Conservation (phyloP, 2,113 vertebrate species). For the Cacatua alba region DNA sequence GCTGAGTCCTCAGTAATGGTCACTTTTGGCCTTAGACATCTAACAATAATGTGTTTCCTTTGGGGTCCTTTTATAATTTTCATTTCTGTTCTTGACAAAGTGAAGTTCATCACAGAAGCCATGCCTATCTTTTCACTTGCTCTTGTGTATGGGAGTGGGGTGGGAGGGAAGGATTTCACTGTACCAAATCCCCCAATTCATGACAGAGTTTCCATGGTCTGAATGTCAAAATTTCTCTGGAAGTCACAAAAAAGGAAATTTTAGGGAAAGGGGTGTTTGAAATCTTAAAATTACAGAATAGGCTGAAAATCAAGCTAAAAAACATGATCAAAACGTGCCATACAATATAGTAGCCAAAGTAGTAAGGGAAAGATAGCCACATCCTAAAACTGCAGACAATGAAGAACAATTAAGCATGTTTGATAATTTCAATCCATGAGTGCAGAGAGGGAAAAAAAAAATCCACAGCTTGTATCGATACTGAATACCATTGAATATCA, state of each 20-base stretch:
- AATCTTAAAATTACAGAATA: neutral
- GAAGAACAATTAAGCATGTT: neutral
- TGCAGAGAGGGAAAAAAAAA: neutral
- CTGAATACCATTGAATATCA: neutral
- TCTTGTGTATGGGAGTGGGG: accelerated
- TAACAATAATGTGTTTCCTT: neutral
- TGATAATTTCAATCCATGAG: neutral
- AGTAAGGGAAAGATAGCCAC: neutral
- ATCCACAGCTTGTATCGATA: neutral
- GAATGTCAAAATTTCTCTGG: neutral
- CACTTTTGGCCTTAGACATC: neutral
- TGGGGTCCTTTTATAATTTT: neutral
- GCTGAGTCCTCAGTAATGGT: neutral
- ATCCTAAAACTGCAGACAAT: neutral
- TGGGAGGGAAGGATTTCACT: neutral
- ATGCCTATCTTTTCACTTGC: neutral
- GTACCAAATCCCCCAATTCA: neutral
- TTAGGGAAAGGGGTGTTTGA: neutral
- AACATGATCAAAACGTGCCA: accelerated
- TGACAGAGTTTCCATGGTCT: neutral
- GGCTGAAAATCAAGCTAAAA: neutral
- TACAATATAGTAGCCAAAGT: neutral
- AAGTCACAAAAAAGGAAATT: neutral
- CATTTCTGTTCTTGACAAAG: neutral
- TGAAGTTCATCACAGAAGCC: neutral